These are phyloP conservation scores for Ciona savignyi DNA, from an alignment of 23 tunicate species.

Conservation along the genomic window DNA sequence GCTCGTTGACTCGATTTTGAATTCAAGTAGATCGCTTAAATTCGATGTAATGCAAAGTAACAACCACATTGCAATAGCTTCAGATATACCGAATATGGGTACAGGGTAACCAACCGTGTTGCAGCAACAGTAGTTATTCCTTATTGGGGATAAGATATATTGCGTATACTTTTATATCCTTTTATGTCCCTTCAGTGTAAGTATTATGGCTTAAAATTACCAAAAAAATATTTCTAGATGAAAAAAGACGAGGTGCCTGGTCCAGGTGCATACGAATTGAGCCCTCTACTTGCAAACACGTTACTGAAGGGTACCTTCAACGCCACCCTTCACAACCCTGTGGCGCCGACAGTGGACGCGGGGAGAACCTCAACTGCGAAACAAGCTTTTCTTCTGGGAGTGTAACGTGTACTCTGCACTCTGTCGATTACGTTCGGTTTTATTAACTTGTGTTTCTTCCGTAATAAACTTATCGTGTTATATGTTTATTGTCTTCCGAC, in stretches of 20 bases:
- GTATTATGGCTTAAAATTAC: too few species aligned
- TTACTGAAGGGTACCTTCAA: slow-evolving; percentile 86
- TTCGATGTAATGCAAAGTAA: too few species aligned
- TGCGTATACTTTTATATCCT: neutral
- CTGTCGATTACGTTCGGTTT: neutral
- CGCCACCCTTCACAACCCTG: slow-evolving; percentile 84
- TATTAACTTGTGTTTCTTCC: neutral
- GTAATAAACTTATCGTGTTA: neutral
- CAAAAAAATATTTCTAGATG: neutral
- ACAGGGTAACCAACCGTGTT: neutral
- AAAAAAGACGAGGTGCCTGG: slow-evolving; percentile 81
- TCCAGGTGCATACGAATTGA: slow-evolving; percentile 85
- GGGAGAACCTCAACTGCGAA: slow-evolving; percentile 59
- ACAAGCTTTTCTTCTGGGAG: slow-evolving; percentile 81
- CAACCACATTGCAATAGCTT: too few species aligned
- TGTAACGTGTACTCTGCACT: slow-evolving; percentile 16
- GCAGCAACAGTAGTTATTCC: neutral
- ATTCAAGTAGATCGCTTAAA: too few species aligned
- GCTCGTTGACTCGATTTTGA: neutral
- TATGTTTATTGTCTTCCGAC: too few species aligned
- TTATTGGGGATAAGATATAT: neutral
- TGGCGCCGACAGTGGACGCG: slow-evolving; percentile 32
- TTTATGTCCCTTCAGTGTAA: neutral
- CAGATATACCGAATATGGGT: too few species aligned
- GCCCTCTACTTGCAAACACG: slow-evolving; percentile 76